These are phyloP conservation scores for Nettapus auritus DNA, from an alignment of 2,113 vertebrate species.

Conservation along the genomic window DNA sequence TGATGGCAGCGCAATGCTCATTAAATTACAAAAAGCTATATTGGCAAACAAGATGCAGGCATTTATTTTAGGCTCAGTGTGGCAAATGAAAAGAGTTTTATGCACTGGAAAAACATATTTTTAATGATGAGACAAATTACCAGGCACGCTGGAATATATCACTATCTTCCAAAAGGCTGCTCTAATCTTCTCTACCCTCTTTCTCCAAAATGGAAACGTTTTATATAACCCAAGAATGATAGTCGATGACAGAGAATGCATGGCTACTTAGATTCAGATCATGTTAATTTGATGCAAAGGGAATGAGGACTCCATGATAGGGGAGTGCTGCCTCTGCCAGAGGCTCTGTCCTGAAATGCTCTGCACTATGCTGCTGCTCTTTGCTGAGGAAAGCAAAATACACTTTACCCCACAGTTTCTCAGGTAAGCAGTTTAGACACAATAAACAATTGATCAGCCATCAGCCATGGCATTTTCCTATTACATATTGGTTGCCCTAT, in stretches of 20 bases:
- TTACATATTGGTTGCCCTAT: not conserved
- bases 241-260: not conserved
- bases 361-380: not conserved
- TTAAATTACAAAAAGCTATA: not conserved
- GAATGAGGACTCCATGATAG: not conserved
- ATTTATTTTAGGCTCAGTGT: not conserved
- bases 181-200: not conserved
- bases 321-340: not conserved
- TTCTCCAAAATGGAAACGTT: not conserved
- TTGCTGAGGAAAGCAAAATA: not conserved
- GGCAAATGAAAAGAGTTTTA: not conserved
- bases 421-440: not conserved
- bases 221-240: not conserved
- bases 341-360: not conserved
- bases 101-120: not conserved
- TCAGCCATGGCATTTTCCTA: not conserved
- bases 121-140: not conserved
- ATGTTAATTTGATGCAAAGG: not conserved
- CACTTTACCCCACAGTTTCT: not conserved
- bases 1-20: not conserved
- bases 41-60: not conserved
- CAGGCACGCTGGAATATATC: not conserved
- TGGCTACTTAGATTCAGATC: not conserved
- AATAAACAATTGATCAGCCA: not conserved
- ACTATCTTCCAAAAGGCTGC: not conserved